Evolutionary conservation across 2,888 invertebrate species (phyloP).

Genomic region (Nasonia oneida): DNA sequence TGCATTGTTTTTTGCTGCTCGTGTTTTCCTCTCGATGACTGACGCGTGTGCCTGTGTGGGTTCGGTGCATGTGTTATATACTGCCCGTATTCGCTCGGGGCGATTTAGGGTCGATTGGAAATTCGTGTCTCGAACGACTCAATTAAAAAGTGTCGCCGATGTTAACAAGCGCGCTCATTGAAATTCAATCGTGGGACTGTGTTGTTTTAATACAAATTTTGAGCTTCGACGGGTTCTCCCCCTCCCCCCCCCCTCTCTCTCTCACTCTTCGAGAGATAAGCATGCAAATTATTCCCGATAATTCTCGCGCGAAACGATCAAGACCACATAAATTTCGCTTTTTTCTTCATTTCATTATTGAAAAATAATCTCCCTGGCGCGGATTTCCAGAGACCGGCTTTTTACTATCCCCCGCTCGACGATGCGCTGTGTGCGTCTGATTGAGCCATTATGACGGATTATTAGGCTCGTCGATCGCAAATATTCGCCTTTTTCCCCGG

Average conservation of each 20-base stretch:
- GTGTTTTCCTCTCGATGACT: not conserved
- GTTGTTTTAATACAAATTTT: not conserved
- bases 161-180: not conserved
- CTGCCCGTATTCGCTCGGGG: too few relatives aligned
- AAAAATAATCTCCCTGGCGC: not conserved
- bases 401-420: not conserved
- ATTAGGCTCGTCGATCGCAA: conserved; percentile 21
- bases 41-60: not conserved
- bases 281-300: not conserved
- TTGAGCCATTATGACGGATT: conserved; percentile 43
- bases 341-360: not conserved
- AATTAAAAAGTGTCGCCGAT: not conserved
- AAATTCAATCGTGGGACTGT: not conserved
- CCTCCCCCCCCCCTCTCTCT: too few relatives aligned
- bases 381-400: not conserved
- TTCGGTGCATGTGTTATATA: not conserved
- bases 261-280: not conserved
- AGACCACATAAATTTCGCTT: not conserved
- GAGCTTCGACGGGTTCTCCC: not conserved
- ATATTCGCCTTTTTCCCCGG: not conserved
- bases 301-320: not conserved
- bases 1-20: conserved; percentile 1
- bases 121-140: not conserved
- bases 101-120: not conserved
- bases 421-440: conserved; percentile 23